A percentile compares a stretch with the other conserved stretches of the same genome.
Conservation (phyloP, 2,888 invertebrate genomes). For the Rotaria magnacalcarata region DNA sequence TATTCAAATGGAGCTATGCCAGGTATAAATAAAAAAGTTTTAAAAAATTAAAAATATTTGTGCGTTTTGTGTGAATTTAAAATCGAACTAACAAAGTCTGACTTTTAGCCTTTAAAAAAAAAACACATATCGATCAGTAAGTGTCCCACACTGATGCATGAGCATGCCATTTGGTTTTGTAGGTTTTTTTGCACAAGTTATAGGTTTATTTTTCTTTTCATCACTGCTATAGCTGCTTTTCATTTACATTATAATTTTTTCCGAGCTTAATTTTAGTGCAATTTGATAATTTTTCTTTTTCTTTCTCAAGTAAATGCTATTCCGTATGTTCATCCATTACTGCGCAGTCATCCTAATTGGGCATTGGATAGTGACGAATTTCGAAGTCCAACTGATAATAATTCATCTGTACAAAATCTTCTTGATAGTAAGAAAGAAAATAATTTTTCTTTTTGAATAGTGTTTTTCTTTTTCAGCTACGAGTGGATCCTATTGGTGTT, state of each 20-base stretch:
- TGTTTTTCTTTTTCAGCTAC: not conserved
- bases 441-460: too few relatives aligned
- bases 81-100: not conserved
- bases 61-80: not conserved
- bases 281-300: not conserved
- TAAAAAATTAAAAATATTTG: not conserved
- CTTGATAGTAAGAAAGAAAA: not conserved
- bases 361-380: constrained; percentile 12
- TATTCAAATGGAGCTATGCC: not conserved
- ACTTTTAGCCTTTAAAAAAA: not conserved
- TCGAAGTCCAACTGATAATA: not conserved
- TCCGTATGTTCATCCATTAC: constrained; percentile 21
- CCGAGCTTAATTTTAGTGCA: not conserved
- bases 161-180: not conserved
- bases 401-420: constrained; percentile 30
- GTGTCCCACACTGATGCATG: not conserved
- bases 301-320: not conserved
- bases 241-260: not conserved
- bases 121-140: not conserved
- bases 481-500: constrained; percentile 1
- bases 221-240: not conserved
- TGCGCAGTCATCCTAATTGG: constrained; percentile 23
- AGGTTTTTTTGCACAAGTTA: not conserved
- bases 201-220: not conserved
- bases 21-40: not conserved